Evolutionary conservation across 2,113 vertebrate species (phyloP).

Genomic region (Origma solitaria): DNA sequence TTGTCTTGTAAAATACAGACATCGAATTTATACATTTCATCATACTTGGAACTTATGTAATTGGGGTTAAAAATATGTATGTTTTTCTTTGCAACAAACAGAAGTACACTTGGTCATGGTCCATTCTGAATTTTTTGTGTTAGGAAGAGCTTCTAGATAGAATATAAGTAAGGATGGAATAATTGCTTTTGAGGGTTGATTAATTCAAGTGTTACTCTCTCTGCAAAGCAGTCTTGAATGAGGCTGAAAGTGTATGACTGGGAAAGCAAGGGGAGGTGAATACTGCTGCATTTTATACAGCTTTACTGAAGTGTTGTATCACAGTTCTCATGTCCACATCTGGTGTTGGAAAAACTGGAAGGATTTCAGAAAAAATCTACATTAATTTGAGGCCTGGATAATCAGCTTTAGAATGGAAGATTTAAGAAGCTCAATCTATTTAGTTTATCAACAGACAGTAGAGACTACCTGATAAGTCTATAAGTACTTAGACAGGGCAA

Average conservation of each 20-base stretch:
- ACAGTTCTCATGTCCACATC: neutral
- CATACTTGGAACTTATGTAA: neutral
- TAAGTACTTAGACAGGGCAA: conserved; percentile 11
- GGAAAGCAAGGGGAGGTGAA: neutral
- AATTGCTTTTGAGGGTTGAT: neutral
- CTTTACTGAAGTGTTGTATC: neutral
- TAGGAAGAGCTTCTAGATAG: neutral
- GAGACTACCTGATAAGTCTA: conserved; percentile 21
- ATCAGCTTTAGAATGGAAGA: conserved; percentile 48
- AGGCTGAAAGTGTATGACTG: neutral
- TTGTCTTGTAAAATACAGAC: neutral
- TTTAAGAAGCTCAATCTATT: conserved; percentile 56
- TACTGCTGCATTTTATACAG: neutral
- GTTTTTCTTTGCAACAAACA: neutral
- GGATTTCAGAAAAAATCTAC: conserved; percentile 9
- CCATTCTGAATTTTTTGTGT: neutral
- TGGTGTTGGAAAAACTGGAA: neutral
- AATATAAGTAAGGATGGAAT: neutral
- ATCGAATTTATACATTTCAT: neutral
- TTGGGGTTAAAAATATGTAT: neutral
- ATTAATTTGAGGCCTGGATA: conserved; percentile 30
- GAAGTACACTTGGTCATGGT: neutral
- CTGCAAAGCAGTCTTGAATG: neutral
- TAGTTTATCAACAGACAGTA: conserved; percentile 51
- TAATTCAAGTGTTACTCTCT: neutral